Conservation (phyloP, 2,113 vertebrate genomes). For the Xiphophorus couchianus region DNA sequence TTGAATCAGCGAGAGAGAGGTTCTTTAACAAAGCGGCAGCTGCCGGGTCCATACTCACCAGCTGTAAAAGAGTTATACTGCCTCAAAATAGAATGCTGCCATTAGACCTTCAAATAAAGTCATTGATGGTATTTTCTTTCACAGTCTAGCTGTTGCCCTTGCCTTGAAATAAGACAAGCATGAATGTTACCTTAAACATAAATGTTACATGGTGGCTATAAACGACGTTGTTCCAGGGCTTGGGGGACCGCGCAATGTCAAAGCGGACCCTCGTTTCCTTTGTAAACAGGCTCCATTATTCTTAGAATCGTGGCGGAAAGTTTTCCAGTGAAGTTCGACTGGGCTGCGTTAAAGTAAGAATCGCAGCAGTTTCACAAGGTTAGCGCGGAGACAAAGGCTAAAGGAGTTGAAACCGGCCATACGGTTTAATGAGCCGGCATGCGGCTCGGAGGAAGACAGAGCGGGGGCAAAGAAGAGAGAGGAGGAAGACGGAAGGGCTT, state of each 20-base stretch:
- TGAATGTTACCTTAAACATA: slow-evolving; percentile 72
- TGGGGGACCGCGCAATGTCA: slow-evolving; percentile 61
- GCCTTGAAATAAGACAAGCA: slow-evolving; percentile 65
- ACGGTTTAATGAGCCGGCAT: slow-evolving; percentile 67
- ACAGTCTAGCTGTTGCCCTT: slow-evolving; percentile 59
- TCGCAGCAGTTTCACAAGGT: slow-evolving; percentile 57
- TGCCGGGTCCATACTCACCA: slow-evolving; percentile 30
- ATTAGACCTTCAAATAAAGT: slow-evolving; percentile 65
- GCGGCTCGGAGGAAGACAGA: slow-evolving; percentile 48
- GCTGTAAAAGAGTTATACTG: slow-evolving; percentile 56
- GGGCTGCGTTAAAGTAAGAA: slow-evolving; percentile 60
- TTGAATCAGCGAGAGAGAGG: slow-evolving; percentile 21
- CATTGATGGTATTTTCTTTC: slow-evolving; percentile 42
- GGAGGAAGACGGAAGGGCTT: slow-evolving; percentile 27
- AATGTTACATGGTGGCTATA: slow-evolving; percentile 49
- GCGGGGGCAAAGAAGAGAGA: slow-evolving; percentile 31
- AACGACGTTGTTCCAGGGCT: slow-evolving; percentile 56
- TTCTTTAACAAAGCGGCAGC: slow-evolving; percentile 23
- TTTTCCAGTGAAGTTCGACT: slow-evolving; percentile 59
- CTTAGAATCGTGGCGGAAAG: slow-evolving; percentile 68
- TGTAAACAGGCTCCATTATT: slow-evolving; percentile 67
- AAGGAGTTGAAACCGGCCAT: slow-evolving; percentile 56
- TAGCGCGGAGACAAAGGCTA: slow-evolving; percentile 46
- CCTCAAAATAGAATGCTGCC: slow-evolving; percentile 49
- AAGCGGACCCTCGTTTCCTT: slow-evolving; percentile 44